Conservation (phyloP, 2,888 invertebrate genomes). For the Sphinx pinastri region DNA sequence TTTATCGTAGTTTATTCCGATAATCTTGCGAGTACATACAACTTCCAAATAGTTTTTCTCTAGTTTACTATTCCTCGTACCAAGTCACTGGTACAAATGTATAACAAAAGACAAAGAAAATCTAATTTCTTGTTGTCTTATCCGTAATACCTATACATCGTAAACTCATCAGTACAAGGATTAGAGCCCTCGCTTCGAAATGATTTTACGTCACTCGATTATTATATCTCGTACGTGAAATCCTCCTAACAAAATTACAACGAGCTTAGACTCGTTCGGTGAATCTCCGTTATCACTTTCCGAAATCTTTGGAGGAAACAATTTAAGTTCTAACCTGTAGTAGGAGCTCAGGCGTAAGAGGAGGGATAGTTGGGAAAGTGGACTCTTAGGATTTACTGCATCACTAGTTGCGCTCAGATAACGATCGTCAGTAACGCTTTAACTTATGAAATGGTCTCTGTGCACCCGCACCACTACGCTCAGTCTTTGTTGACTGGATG, state of each 20-base stretch:
- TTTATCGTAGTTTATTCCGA: too few species aligned
- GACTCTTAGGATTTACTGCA: slow-evolving; percentile 74
- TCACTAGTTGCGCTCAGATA: slow-evolving; percentile 77
- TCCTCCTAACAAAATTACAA: slow-evolving; percentile 40
- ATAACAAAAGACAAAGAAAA: background rate
- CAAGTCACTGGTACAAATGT: background rate
- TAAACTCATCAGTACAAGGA: slow-evolving; percentile 13
- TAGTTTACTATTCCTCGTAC: background rate
- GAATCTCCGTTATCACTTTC: slow-evolving; percentile 45
- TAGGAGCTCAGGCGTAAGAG: slow-evolving; percentile 54
- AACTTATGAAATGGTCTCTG: slow-evolving; percentile 77
- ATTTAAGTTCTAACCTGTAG: slow-evolving; percentile 55
- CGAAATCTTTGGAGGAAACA: slow-evolving; percentile 53
- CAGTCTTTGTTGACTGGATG: slow-evolving; percentile 70
- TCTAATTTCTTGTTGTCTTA: background rate
- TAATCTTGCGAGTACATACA: too few species aligned
- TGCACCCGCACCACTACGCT: slow-evolving; percentile 50
- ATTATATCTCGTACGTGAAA: slow-evolving; percentile 36
- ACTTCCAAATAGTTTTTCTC: too few species aligned
- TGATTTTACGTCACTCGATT: slow-evolving; percentile 17
- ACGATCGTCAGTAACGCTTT: slow-evolving; percentile 70
- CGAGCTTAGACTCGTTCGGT: slow-evolving; percentile 38
- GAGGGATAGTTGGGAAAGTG: slow-evolving; percentile 64
- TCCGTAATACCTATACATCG: background rate
- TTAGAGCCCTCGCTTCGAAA: slow-evolving; percentile 13